phyloP scores from a whole-genome alignment of 1,140 invertebrate genomes.

The Brachionus angularis region DNA sequence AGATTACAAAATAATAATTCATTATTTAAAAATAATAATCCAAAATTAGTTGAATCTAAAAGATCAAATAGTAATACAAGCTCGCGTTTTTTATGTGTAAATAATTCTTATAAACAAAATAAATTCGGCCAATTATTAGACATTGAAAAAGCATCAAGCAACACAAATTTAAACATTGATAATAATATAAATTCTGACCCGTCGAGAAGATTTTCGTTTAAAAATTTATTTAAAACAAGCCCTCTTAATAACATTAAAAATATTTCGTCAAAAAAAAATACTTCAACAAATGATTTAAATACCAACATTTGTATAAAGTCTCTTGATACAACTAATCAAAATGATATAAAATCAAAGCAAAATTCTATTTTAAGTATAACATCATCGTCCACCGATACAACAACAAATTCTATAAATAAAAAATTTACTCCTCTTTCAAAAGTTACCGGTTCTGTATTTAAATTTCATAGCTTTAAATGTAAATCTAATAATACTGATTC shows the following conservation, averaged over 20 bases:
- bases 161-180: neutral
- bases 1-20: too few relatives aligned
- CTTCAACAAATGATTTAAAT: neutral
- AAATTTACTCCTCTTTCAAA: neutral
- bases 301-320: too few relatives aligned
- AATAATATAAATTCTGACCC: neutral
- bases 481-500: neutral
- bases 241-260: too few relatives aligned
- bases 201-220: constrained; percentile 13
- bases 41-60: too few relatives aligned
- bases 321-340: too few relatives aligned
- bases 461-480: neutral
- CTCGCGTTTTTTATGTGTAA: neutral
- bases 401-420: too few relatives aligned
- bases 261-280: too few relatives aligned
- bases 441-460: neutral
- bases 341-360: too few relatives aligned
- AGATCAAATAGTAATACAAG: neutral
- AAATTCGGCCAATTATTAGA: neutral
- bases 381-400: too few relatives aligned
- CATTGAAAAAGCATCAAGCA: neutral
- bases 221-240: constrained; percentile 22
- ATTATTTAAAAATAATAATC: too few relatives aligned
- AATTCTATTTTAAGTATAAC: too few relatives aligned
- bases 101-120: neutral